Evolutionary conservation across 2,113 vertebrate genomes (phyloP).

Genomic region (Percina caprodes): DNA sequence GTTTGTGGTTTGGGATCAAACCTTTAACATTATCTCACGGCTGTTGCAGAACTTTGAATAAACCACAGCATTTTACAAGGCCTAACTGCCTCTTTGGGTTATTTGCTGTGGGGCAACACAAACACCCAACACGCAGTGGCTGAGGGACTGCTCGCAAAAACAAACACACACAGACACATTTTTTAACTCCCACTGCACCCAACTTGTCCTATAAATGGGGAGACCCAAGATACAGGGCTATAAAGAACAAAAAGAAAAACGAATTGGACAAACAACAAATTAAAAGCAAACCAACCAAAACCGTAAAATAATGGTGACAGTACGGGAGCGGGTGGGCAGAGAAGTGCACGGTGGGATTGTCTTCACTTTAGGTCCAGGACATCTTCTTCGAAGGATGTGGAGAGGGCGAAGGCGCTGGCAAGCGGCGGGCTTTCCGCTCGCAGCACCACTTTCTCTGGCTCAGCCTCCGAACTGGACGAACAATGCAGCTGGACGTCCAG

Average conservation of each 20-base stretch:
- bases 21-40: conserved; percentile 38
- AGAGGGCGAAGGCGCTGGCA: conserved; percentile 83
- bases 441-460: conserved; percentile 77
- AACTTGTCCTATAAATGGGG: conserved; percentile 35
- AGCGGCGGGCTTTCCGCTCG: conserved; percentile 85
- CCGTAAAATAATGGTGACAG: conserved; percentile 48
- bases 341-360: conserved; percentile 78
- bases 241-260: conserved; percentile 31
- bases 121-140: conserved; percentile 50
- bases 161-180: conserved; percentile 58
- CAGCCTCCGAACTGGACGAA: conserved; percentile 84
- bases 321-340: conserved; percentile 62
- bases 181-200: conserved; percentile 56
- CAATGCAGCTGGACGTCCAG: conserved; percentile 84
- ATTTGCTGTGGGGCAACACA: conserved; percentile 57
- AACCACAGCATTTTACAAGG: conserved; percentile 40
- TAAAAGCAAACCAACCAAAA: conserved; percentile 47
- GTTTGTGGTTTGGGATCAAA: conserved; percentile 64
- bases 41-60: conserved; percentile 41
- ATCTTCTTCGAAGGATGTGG: conserved; percentile 92
- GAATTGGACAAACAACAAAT: conserved; percentile 57
- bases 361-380: conserved; percentile 95
- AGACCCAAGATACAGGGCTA: conserved; percentile 39
- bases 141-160: conserved; percentile 50
- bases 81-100: conserved; percentile 71